These are phyloP conservation scores for Microtus ochrogaster DNA, from an alignment of 2,113 vertebrate genomes.

Conservation along the genomic window DNA sequence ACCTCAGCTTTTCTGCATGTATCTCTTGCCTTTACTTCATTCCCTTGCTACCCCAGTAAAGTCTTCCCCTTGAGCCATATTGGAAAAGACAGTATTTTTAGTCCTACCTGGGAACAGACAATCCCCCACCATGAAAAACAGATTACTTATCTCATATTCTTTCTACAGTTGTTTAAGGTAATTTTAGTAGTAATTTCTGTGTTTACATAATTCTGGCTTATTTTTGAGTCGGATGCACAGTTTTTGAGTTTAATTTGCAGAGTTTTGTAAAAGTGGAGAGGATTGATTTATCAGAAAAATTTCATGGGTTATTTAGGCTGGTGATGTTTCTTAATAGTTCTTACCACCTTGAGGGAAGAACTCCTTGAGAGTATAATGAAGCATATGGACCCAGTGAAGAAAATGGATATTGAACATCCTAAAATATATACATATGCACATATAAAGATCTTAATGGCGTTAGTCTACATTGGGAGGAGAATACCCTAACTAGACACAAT, in stretches of 20 bases:
- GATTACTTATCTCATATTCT: conserved; percentile 59
- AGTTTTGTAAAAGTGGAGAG: conserved; percentile 44
- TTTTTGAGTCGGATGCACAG: conserved; percentile 36
- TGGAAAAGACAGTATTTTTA: neutral
- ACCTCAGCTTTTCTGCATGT: neutral
- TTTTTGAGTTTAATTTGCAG: neutral
- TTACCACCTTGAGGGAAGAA: neutral
- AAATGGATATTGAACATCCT: neutral
- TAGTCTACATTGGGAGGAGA: neutral
- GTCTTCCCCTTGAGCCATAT: neutral
- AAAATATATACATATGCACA: neutral
- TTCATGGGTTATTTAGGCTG: neutral
- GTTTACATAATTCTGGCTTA: conserved; percentile 54
- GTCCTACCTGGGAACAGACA: neutral
- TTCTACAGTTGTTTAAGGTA: conserved; percentile 33
- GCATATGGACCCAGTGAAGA: neutral
- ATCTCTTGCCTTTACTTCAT: neutral
- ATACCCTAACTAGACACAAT: neutral
- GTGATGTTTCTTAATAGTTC: neutral
- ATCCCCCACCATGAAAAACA: neutral
- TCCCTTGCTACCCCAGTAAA: no score
- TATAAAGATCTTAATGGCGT: neutral
- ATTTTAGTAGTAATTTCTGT: conserved; percentile 37
- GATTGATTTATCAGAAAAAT: conserved; percentile 36
- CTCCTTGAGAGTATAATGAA: neutral